phyloP scores from a whole-genome alignment of 2,888 invertebrate species.

The Andricus quercusramuli region DNA sequence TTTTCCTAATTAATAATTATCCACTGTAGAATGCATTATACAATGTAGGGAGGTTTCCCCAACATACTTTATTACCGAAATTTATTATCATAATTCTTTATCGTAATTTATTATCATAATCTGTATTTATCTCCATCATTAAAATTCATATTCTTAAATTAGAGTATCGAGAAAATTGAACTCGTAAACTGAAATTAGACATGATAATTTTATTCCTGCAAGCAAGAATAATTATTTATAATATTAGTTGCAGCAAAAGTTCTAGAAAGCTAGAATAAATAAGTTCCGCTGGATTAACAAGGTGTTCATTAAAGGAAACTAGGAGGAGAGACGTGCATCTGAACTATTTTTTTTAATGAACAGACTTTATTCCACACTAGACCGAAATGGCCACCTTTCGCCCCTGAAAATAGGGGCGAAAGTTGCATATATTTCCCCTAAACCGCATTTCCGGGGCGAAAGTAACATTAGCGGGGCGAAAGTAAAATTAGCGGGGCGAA shows the following conservation, averaged over 20 bases:
- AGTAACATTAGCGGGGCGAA: too few species aligned
- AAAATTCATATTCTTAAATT: background rate
- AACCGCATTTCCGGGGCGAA: too few species aligned
- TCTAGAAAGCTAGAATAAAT: slow-evolving; percentile 1
- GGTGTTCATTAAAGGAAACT: background rate
- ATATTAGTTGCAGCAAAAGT: background rate
- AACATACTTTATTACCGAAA: too few species aligned
- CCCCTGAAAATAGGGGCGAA: too few species aligned
- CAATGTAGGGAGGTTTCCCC: too few species aligned
- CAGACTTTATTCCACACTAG: too few species aligned
- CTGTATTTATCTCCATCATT: background rate
- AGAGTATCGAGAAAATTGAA: background rate
- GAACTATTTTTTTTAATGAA: background rate
- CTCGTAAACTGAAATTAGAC: background rate
- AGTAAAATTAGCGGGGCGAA: too few species aligned
- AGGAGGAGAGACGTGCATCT: background rate
- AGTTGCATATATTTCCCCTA: too few species aligned
- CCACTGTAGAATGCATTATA: too few species aligned
- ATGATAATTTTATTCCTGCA: background rate
- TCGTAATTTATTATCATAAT: background rate
- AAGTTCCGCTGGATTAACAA: background rate
- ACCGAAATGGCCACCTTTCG: too few species aligned
- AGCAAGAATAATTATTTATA: background rate
- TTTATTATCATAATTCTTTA: background rate
- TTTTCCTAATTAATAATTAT: too few species aligned